phyloP scores from a whole-genome alignment of 2,888 invertebrate genomes.

The Abrostola triplasia region DNA sequence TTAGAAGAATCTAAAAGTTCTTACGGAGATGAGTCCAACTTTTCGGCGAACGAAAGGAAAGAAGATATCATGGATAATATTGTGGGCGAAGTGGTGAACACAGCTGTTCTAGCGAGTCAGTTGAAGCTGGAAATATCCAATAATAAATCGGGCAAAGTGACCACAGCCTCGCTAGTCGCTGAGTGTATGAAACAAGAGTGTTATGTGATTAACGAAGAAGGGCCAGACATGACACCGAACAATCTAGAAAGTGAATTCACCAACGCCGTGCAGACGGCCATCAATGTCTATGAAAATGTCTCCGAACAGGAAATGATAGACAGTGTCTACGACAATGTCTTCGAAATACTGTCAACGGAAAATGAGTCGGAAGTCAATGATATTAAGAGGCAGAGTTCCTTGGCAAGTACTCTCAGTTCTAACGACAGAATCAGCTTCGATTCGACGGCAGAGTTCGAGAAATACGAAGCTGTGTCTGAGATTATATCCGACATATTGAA shows the following conservation, averaged over 20 bases:
- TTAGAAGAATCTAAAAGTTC: constrained; percentile 84
- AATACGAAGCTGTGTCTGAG: constrained; percentile 76
- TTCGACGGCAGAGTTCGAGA: constrained; percentile 82
- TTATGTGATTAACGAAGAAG: constrained; percentile 26
- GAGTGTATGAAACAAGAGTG: constrained; percentile 32
- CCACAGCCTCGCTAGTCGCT: constrained; percentile 25
- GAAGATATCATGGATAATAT: constrained; percentile 25
- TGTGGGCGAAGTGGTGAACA: constrained; percentile 32
- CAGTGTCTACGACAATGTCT: constrained; percentile 39
- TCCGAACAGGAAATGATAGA: constrained; percentile 38
- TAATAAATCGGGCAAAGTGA: constrained; percentile 23
- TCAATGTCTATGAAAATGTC: constrained; percentile 44
- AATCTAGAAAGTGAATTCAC: constrained; percentile 13
- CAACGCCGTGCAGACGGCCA: constrained; percentile 47
- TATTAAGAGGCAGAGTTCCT: constrained; percentile 56
- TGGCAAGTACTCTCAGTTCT: constrained; percentile 66
- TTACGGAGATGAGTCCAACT: constrained; percentile 73
- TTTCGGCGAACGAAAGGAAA: constrained; percentile 52
- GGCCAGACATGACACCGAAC: constrained; percentile 13
- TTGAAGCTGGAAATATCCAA: constrained; percentile 46
- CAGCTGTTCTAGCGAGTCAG: constrained; percentile 38
- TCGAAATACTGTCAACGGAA: constrained; percentile 38
- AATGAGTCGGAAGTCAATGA: constrained; percentile 28
- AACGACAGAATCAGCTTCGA: constrained; percentile 72
- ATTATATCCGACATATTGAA: constrained; percentile 68